These are phyloP conservation scores for Melikaiella ostensackeni DNA, from an alignment of 2,888 invertebrate species.

Conservation along the genomic window DNA sequence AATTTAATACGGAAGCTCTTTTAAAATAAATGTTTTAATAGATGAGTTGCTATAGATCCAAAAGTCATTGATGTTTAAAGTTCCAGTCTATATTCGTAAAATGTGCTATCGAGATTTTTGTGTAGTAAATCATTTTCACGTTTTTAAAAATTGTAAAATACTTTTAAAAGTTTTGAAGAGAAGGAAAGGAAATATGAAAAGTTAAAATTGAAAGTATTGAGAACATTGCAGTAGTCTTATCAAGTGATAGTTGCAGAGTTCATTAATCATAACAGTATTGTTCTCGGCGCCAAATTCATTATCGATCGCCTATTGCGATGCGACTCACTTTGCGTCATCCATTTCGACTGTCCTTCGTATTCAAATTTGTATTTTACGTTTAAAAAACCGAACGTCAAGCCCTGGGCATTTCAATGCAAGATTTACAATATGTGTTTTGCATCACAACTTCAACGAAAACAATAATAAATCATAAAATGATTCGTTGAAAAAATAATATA, in stretches of 20 bases:
- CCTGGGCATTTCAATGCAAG: background rate
- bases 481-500: too few species aligned
- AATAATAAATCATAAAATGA: too few species aligned
- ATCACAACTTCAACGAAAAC: too few species aligned
- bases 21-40: too few species aligned
- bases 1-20: too few species aligned
- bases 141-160: too few species aligned
- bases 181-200: background rate
- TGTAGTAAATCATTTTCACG: too few species aligned
- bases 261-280: background rate
- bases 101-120: too few species aligned
- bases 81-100: too few species aligned
- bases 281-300: slow-evolving; percentile 26
- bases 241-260: background rate
- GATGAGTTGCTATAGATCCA: too few species aligned
- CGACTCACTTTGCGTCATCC: slow-evolving; percentile 2
- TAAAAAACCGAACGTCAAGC: background rate
- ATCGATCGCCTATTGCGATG: slow-evolving; percentile 8
- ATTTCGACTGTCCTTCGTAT: slow-evolving; percentile 9
- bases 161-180: too few species aligned
- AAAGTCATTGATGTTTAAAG: too few species aligned
- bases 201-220: background rate
- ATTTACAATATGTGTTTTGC: background rate
- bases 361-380: slow-evolving; percentile 14
- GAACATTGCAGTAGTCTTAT: background rate